phyloP scores from a whole-genome alignment of 2,113 vertebrate species.

The Elephas maximus region DNA sequence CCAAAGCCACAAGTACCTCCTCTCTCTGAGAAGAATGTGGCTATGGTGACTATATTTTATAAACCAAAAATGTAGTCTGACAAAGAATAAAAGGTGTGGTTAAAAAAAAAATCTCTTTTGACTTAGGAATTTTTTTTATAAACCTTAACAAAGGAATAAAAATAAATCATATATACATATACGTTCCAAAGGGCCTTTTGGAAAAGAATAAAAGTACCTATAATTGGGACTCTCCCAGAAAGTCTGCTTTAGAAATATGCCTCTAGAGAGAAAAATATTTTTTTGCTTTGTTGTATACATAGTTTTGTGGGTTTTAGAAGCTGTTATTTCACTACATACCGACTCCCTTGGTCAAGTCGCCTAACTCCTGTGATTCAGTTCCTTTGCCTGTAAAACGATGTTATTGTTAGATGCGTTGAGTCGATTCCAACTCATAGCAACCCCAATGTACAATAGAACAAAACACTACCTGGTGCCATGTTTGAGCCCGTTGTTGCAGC shows the following conservation, averaged over 20 bases:
- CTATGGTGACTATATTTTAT: conserved; percentile 50
- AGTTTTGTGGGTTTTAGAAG: not conserved
- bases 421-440: too few relatives aligned
- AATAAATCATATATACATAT: conserved; percentile 53
- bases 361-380: not conserved
- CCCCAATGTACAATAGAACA: too few relatives aligned
- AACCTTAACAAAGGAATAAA: conserved; percentile 70
- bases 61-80: conserved; percentile 47
- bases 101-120: conserved; percentile 42
- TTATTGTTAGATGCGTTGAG: too few relatives aligned
- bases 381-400: not conserved
- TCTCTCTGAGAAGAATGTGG: conserved; percentile 33
- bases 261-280: conserved; percentile 6
- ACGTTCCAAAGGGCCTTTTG: conserved; percentile 32
- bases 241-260: conserved; percentile 26
- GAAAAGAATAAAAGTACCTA: conserved; percentile 56
- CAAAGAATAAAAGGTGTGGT: conserved; percentile 42
- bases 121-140: conserved; percentile 69
- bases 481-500: too few relatives aligned
- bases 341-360: not conserved
- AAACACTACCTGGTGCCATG: too few relatives aligned
- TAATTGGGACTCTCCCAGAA: conserved; percentile 31
- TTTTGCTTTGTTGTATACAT: not conserved
- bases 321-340: not conserved
- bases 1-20: conserved; percentile 54